A percentile compares a stretch with the other conserved stretches of the same genome.
Conservation (phyloP, 2,888 invertebrate species). For the Helicoverpa assulta region DNA sequence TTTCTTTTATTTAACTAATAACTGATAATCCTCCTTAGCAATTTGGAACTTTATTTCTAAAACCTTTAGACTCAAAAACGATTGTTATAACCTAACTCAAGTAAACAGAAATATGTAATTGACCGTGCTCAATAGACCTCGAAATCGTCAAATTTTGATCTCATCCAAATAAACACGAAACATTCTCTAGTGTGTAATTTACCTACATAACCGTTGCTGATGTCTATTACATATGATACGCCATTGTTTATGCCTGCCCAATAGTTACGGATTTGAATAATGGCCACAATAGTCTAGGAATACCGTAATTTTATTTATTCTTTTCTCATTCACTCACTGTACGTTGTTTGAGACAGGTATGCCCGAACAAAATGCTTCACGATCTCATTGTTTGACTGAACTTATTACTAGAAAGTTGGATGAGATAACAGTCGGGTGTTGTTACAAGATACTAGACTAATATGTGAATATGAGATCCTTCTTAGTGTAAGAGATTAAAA, state of each 20-base stretch:
- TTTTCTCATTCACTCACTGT: slow-evolving; percentile 50
- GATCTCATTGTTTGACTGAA: slow-evolving; percentile 28
- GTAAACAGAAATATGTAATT: slow-evolving; percentile 63
- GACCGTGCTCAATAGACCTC: slow-evolving; percentile 65
- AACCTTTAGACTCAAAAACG: slow-evolving; percentile 22
- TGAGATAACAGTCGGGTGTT: slow-evolving; percentile 22
- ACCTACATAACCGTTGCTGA: slow-evolving; percentile 39
- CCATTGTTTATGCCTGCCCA: slow-evolving; percentile 36
- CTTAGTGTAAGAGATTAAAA: too few species aligned
- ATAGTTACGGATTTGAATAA: slow-evolving; percentile 45
- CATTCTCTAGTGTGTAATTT: slow-evolving; percentile 36
- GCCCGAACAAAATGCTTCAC: slow-evolving; percentile 50
- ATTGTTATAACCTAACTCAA: slow-evolving; percentile 18
- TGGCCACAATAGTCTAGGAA: slow-evolving; percentile 46
- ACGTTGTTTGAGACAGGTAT: slow-evolving; percentile 38
- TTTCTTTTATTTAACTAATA: slow-evolving; percentile 35
- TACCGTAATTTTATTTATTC: slow-evolving; percentile 55
- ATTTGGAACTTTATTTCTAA: slow-evolving; percentile 20
- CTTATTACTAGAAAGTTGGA: slow-evolving; percentile 36
- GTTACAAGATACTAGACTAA: slow-evolving; percentile 1
- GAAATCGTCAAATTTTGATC: slow-evolving; percentile 67
- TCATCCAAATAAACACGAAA: slow-evolving; percentile 65
- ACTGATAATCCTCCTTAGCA: not conserved
- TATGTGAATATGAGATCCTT: slow-evolving; percentile 9
- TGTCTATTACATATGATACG: slow-evolving; percentile 39